phyloP scores from a whole-genome alignment of 2,888 invertebrate species.

The Cryptocheilus praepositus region DNA sequence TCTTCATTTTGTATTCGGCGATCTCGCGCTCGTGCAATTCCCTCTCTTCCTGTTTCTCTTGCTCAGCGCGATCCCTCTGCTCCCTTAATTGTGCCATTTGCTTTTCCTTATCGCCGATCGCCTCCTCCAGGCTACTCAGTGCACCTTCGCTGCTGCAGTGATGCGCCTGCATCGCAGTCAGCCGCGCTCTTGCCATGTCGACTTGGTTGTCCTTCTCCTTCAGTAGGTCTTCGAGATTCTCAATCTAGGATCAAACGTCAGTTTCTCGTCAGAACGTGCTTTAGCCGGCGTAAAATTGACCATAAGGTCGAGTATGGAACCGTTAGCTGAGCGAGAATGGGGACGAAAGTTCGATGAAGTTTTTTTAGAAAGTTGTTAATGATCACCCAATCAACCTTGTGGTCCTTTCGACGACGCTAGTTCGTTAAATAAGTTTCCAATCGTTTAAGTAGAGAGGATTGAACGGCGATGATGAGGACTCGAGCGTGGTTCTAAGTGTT shows the following conservation, averaged over 20 bases:
- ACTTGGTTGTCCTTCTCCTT: conserved; percentile 99
- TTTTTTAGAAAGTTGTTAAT: no score
- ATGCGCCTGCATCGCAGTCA: conserved; percentile 95
- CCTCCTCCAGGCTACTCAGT: conserved; percentile 94
- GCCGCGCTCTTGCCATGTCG: conserved; percentile 92
- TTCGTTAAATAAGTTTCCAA: no score
- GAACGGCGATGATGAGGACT: no score
- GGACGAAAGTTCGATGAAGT: no score
- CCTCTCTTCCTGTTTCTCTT: conserved; percentile 96
- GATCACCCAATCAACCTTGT: no score
- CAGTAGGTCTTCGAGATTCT: conserved; percentile 96
- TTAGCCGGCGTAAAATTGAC: no score
- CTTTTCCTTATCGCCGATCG: conserved; percentile 96
- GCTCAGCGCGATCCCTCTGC: conserved; percentile 95
- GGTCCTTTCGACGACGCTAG: no score
- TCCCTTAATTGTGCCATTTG: conserved; percentile 96
- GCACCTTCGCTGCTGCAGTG: conserved; percentile 96
- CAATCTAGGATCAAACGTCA: conserved; percentile 82
- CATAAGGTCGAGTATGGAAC: no score
- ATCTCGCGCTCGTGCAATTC: conserved; percentile 94
- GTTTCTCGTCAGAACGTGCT: not conserved
- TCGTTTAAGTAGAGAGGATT: no score
- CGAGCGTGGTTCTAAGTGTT: no score
- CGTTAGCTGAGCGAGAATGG: no score
- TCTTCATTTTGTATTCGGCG: conserved; percentile 96